These are phyloP conservation scores for Lasioglossum oenotherae DNA, from an alignment of 2,888 invertebrate species.

Conservation along the genomic window DNA sequence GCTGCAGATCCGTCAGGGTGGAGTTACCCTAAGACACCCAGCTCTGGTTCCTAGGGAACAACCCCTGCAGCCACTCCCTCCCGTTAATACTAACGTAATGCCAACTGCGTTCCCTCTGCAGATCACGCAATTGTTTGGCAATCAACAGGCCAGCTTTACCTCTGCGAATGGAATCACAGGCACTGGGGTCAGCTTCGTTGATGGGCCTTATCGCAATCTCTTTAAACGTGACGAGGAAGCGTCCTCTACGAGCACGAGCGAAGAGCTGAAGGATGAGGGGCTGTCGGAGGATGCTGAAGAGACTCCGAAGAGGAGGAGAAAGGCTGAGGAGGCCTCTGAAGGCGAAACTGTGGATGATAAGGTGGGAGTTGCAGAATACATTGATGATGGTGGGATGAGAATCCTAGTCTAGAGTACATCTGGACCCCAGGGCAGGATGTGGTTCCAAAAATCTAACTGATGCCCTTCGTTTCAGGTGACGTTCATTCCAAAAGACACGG, in stretches of 20 bases:
- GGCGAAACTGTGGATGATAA: background rate
- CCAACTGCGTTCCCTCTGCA: slow-evolving; percentile 57
- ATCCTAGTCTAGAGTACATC: background rate
- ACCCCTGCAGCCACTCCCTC: slow-evolving; percentile 76
- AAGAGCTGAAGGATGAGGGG: background rate
- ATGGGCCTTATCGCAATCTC: slow-evolving; percentile 76
- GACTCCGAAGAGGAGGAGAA: slow-evolving; percentile 63
- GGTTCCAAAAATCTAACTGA: background rate
- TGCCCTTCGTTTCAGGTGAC: slow-evolving; percentile 63
- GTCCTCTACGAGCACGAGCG: slow-evolving; percentile 11
- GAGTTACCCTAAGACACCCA: slow-evolving; percentile 81
- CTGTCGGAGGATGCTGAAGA: slow-evolving; percentile 31
- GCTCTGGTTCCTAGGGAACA: slow-evolving; percentile 67
- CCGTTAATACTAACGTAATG: slow-evolving; percentile 68
- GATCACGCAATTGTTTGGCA: slow-evolving; percentile 68
- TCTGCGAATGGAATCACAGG: slow-evolving; percentile 58
- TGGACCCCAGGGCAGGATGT: background rate
- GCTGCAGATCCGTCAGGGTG: slow-evolving; percentile 78
- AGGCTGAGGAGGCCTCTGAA: background rate
- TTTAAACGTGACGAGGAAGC: slow-evolving; percentile 74
- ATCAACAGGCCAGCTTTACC: slow-evolving; percentile 19
- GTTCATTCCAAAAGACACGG: slow-evolving; percentile 55
- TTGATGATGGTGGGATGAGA: background rate
- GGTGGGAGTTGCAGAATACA: background rate
- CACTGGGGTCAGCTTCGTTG: slow-evolving; percentile 66